Percentiles rank a stretch among this genome's conserved stretches.
phyloP scores from a whole-genome alignment of 2,888 invertebrate genomes.

The Spisula subtruncata region DNA sequence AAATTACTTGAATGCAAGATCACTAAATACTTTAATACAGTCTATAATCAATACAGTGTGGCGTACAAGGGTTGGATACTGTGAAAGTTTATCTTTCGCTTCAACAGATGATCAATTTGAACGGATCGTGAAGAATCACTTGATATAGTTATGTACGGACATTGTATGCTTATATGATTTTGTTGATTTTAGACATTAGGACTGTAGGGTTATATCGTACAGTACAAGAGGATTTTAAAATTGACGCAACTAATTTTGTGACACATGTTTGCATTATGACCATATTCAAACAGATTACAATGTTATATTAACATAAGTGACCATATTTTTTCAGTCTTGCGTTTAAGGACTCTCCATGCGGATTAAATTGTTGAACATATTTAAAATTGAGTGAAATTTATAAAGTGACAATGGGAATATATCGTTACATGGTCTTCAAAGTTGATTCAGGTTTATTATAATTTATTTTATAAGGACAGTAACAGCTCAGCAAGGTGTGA shows the following conservation, averaged over 20 bases:
- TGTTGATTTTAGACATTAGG: conserved; percentile 39
- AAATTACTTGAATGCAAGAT: neutral
- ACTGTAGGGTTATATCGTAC: neutral
- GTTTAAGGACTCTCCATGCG: neutral
- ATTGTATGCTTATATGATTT: conserved; percentile 16
- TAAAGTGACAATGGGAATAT: neutral
- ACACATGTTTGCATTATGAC: conserved; percentile 41
- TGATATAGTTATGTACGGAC: neutral
- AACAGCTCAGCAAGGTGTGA: neutral
- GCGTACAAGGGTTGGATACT: conserved; percentile 21
- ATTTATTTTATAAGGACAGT: neutral
- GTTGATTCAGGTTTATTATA: neutral
- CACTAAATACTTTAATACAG: conserved; percentile 23
- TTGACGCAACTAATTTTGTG: conserved; percentile 44
- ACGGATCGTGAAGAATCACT: conserved; percentile 12
- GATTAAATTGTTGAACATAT: conserved; percentile 5
- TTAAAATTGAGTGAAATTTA: neutral
- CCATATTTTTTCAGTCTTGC: conserved; percentile 35
- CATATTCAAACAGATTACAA: conserved; percentile 40
- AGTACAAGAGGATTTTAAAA: conserved; percentile 27
- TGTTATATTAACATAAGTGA: conserved; percentile 33
- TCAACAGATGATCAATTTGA: conserved; percentile 33
- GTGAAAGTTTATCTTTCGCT: conserved; percentile 44
- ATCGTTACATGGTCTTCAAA: neutral
- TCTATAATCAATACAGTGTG: conserved; percentile 30